These are phyloP conservation scores for Ennomos quercinarius DNA, from an alignment of 2,888 invertebrate species.

Conservation along the genomic window DNA sequence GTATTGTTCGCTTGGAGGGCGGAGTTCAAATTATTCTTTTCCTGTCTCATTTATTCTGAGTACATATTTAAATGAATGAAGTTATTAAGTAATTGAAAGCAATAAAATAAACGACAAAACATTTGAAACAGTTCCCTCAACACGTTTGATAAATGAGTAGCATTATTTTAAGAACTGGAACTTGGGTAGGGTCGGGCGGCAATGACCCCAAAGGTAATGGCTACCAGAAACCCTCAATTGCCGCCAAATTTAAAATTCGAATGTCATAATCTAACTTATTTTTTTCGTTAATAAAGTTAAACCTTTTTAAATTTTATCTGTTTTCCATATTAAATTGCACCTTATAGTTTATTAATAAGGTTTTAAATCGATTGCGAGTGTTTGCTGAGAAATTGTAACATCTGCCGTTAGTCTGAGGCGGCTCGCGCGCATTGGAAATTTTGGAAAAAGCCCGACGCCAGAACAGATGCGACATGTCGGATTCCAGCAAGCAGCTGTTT, in stretches of 20 bases:
- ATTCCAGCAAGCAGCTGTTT: constrained; percentile 83
- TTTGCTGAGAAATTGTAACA: constrained; percentile 55
- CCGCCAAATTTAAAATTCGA: constrained; percentile 79
- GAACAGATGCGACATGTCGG: constrained; percentile 83
- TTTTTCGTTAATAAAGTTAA: constrained; percentile 48
- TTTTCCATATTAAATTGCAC: constrained; percentile 12
- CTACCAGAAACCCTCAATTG: constrained; percentile 67
- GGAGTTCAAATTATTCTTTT: constrained; percentile 57
- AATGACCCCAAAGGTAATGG: constrained; percentile 76
- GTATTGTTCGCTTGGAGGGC: constrained; percentile 59
- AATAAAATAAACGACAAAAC: constrained; percentile 68
- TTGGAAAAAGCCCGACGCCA: constrained; percentile 73
- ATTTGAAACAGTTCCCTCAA: constrained; percentile 59
- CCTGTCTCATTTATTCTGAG: constrained; percentile 60
- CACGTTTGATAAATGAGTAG: constrained; percentile 72
- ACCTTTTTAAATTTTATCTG: constrained; percentile 34
- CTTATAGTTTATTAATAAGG: constrained; percentile 27
- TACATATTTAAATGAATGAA: constrained; percentile 55
- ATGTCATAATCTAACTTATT: constrained; percentile 79
- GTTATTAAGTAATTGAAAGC: constrained; percentile 70
- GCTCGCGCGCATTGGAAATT: constrained; percentile 80
- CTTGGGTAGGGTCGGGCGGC: constrained; percentile 66
- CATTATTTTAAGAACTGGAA: constrained; percentile 66
- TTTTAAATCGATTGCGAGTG: constrained; percentile 32
- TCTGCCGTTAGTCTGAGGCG: constrained; percentile 74